A percentile compares a stretch with the other conserved stretches of the same genome.
Evolutionary conservation across 1,140 invertebrate genomes (phyloP).

Genomic region (Pseudomyrmex concolor): DNA sequence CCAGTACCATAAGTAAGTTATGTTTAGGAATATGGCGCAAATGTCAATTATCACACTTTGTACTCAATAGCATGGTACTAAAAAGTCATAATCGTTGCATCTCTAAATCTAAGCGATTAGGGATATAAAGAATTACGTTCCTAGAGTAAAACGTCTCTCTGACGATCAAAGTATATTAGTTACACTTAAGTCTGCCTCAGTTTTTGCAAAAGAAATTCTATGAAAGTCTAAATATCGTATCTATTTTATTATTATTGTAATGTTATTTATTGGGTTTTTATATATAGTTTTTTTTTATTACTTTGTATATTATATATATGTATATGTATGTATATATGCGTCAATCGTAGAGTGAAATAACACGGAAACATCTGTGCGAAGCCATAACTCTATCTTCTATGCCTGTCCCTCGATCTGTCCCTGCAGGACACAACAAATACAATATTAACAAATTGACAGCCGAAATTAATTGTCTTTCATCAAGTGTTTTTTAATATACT

Average conservation of each 20-base stretch:
- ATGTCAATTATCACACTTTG: constrained; percentile 11
- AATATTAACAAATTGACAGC: constrained; percentile 39
- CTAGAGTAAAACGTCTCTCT: background rate
- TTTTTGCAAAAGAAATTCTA: constrained; percentile 10
- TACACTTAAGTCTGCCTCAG: background rate
- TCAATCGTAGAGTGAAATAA: constrained; percentile 68
- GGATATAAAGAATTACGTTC: too few species aligned
- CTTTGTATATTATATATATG: background rate
- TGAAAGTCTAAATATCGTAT: background rate
- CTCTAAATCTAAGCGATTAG: too few species aligned
- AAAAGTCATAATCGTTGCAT: background rate
- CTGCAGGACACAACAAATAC: constrained; percentile 79
- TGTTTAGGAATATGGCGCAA: background rate
- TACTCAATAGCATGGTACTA: background rate
- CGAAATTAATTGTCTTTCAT: background rate
- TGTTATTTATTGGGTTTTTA: too few species aligned
- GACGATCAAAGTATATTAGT: constrained; percentile 20
- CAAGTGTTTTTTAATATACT: background rate
- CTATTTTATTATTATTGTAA: too few species aligned
- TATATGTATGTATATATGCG: constrained; percentile 57
- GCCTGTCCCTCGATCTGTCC: constrained; percentile 82
- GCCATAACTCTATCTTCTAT: constrained; percentile 82
- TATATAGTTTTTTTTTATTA: constrained; percentile 31
- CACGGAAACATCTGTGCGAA: constrained; percentile 72
- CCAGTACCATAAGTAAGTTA: background rate